phyloP scores from a whole-genome alignment of 2,888 invertebrate species.

The Troides oblongomaculatus region DNA sequence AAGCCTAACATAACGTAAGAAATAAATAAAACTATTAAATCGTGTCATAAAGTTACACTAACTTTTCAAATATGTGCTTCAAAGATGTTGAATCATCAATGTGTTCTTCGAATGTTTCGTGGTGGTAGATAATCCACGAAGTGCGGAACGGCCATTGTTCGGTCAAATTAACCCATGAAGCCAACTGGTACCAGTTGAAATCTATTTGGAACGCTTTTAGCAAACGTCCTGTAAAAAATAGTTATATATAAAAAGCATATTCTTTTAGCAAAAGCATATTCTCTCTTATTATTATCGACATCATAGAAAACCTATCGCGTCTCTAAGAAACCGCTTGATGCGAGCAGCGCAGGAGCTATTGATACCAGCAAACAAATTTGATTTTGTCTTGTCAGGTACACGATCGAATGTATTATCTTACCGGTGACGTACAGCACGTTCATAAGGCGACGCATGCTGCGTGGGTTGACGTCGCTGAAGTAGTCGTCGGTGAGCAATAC shows the following conservation, averaged over 20 bases:
- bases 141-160: conserved; percentile 99
- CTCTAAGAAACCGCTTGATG: no score
- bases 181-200: conserved; percentile 99
- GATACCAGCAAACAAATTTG: no score
- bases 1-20: background rate
- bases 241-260: background rate
- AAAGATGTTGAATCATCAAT: conserved; percentile 92
- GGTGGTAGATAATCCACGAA: conserved; percentile 97
- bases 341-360: no score
- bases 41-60: conserved; percentile 45
- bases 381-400: no score
- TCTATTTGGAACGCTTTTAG: conserved; percentile 99
- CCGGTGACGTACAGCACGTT: conserved; percentile 98
- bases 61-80: conserved; percentile 96
- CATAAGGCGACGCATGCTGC: conserved; percentile 97
- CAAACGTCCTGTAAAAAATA: conserved; percentile 86
- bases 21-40: background rate
- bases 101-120: conserved; percentile 92
- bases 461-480: conserved; percentile 98
- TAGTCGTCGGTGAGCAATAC: conserved; percentile 98
- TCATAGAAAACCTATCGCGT: no score
- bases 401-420: conserved; percentile 45
- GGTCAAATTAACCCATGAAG: conserved; percentile 98
- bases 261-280: background rate
- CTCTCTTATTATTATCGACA: background rate